Percentiles rank a stretch among this genome's conserved stretches.
Conservation (phyloP, 2,797 vertebrate genomes). For the Fratercula arctica region DNA sequence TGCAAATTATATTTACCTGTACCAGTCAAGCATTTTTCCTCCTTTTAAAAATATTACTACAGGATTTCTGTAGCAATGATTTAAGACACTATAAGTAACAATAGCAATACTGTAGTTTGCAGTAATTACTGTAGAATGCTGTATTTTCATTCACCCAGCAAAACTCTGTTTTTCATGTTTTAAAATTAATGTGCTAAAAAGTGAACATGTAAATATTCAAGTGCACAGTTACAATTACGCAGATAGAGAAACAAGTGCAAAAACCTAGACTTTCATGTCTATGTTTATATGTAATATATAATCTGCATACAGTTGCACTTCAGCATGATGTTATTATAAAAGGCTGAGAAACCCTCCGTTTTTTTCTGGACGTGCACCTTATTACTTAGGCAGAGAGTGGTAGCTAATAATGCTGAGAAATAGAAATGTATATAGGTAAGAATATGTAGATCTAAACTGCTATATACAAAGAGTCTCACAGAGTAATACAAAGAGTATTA, state of each 20-base stretch:
- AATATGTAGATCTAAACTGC: not conserved
- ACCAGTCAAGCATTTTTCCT: not conserved
- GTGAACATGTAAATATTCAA: not conserved
- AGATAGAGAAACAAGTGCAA: not conserved
- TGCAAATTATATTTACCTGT: not conserved
- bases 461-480: not conserved
- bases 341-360: not conserved
- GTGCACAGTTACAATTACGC: not conserved
- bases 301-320: not conserved
- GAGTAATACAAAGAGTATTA: not conserved
- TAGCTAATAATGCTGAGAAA: not conserved
- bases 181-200: not conserved
- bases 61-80: not conserved
- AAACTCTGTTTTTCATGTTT: not conserved
- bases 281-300: not conserved
- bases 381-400: not conserved
- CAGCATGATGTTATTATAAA: not conserved
- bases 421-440: not conserved
- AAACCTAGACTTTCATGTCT: not conserved
- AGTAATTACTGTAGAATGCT: not conserved
- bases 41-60: not conserved
- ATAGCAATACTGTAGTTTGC: not conserved
- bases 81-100: not conserved
- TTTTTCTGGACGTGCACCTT: not conserved
- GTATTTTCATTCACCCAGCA: not conserved